Base-by-base conservation (phyloP, 30 jellyfish, hydroid and myxozoan species). In the Chrysaora quinquecirrha region DNA sequence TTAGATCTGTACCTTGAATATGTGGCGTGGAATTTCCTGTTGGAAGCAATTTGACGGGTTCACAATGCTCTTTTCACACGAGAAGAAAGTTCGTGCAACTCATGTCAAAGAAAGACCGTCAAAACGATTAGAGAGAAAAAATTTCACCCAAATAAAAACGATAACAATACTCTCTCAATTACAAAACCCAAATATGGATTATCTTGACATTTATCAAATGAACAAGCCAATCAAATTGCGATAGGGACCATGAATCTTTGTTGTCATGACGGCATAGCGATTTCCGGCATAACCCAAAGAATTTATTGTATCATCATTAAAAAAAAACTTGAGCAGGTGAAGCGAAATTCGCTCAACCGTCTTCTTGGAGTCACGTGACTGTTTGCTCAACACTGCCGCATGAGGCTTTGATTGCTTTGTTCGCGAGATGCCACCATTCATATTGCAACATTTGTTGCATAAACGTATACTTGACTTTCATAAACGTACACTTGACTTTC, bases 151-250 rank as follows among this genome's bases (percentile, higher is more conserved):
- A 43, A 43, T 9, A 43, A 16, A 16, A 6, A 16, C 9, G 27
- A 80, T 43, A 80, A 80, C 91, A 80, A 80, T 80, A 80, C 91
- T 80, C 89, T 77, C 91, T 80, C 91, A 80, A 80, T 80, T 80
- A 80, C 84, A 62, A 80, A 49, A 69, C 91, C 91, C 91, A 80
- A 66, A 80, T 80, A 80, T 80, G 91, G 91, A 58, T 80, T 80
- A 68, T 70, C 61, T 48, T 75, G 87, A 75, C 87, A 58, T 80
- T 80, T 80, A 80, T 80, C 91, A 80, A 80, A 67, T 46, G 58
- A 61, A 47, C 84, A 64, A 34, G 62, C 91, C 91, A 80, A 80
- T 80, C 91, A 69, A 80, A 80, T 64, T 28, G 60, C 91, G 84
- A 66, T 48, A 68, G 84, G 31, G 60, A 65, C 91, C 91, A 80